phyloP scores from a whole-genome alignment of 2,888 invertebrate species.

The Heliconius sara region DNA sequence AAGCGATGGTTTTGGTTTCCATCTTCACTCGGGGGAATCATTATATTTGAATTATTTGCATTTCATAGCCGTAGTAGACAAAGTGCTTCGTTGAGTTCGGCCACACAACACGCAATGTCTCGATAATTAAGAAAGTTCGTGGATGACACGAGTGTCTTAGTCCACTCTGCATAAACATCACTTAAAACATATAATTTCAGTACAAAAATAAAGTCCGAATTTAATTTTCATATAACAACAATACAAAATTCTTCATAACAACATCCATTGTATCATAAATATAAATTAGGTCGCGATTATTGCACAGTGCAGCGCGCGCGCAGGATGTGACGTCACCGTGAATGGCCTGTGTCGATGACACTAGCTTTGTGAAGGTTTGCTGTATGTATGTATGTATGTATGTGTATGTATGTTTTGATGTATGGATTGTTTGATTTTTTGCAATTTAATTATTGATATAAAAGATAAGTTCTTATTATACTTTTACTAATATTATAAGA shows the following conservation, averaged over 20 bases:
- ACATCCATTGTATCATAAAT: constrained; percentile 27
- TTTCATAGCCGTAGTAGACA: too few species aligned
- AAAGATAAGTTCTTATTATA: background rate
- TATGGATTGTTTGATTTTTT: background rate
- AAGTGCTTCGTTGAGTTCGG: too few species aligned
- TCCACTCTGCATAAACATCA: too few species aligned
- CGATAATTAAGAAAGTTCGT: too few species aligned
- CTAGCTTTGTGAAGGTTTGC: constrained; percentile 36
- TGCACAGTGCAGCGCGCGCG: constrained; percentile 39
- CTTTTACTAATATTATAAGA: background rate
- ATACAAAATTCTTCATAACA: constrained; percentile 9
- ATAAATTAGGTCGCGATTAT: constrained; percentile 32
- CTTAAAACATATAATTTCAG: background rate
- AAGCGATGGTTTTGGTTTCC: too few species aligned
- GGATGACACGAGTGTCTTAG: too few species aligned
- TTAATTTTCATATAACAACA: constrained; percentile 1
- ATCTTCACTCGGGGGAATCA: too few species aligned
- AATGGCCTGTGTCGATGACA: constrained; percentile 49
- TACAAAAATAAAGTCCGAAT: too few species aligned
- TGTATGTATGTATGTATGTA: constrained; percentile 30
- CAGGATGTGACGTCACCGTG: constrained; percentile 52
- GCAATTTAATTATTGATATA: background rate
- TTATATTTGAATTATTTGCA: too few species aligned
- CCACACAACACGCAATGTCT: too few species aligned
- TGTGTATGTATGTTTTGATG: background rate